Evolutionary conservation across 2,888 invertebrate species (phyloP).

Genomic region (Leptopilina myrica): DNA sequence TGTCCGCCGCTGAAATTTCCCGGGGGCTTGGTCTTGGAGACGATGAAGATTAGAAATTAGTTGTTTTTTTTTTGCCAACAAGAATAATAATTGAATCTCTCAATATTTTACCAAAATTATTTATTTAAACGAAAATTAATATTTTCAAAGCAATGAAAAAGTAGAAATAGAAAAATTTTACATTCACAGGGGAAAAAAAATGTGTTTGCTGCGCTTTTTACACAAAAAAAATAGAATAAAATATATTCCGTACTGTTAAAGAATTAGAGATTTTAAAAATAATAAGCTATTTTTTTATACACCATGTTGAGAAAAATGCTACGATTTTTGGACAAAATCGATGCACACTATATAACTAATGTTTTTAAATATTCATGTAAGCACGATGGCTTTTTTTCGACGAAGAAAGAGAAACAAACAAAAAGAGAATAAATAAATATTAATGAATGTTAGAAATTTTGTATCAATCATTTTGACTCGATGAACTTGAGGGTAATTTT

Average conservation of each 20-base stretch:
- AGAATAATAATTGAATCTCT: conserved; percentile 19
- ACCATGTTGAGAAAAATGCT: neutral
- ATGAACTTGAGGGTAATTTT: conserved; percentile 56
- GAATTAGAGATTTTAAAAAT: neutral
- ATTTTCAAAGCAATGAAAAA: too few relatives aligned
- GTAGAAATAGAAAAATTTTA: too few relatives aligned
- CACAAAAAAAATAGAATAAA: neutral
- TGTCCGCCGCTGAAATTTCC: conserved; percentile 73
- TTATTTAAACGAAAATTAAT: too few relatives aligned
- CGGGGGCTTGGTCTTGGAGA: conserved; percentile 72
- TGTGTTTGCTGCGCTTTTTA: neutral
- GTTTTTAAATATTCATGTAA: neutral
- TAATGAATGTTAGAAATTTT: conserved; percentile 17
- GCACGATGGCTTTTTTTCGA: neutral
- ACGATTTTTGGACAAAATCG: neutral
- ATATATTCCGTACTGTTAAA: neutral
- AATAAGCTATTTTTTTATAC: neutral
- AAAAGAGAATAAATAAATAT: conserved; percentile 13
- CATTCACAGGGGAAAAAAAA: too few relatives aligned
- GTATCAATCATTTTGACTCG: conserved; percentile 48
- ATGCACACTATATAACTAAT: neutral
- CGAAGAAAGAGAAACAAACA: neutral
- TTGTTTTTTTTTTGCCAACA: neutral
- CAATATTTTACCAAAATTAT: too few relatives aligned
- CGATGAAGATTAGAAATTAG: conserved; percentile 61